phyloP scores from a whole-genome alignment of 1,140 invertebrate genomes.

The Danaus plexippus region DNA sequence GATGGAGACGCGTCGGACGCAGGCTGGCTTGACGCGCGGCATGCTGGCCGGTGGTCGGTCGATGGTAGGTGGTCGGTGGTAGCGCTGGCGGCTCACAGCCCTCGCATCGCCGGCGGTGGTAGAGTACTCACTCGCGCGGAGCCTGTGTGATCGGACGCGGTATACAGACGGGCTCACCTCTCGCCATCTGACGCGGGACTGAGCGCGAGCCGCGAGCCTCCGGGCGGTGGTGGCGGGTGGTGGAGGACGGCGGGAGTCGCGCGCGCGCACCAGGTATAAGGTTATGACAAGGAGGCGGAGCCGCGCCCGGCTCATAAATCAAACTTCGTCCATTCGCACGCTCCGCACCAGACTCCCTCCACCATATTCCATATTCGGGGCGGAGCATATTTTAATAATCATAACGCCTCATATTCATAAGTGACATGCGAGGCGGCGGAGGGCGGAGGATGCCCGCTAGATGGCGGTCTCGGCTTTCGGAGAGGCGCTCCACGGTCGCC shows the following conservation, averaged over 20 bases:
- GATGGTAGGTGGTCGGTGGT: conserved; percentile 1
- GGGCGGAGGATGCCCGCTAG: conserved; percentile 64
- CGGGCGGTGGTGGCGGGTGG: conserved; percentile 21
- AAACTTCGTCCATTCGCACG: conserved; percentile 71
- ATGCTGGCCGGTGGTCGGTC: conserved; percentile 34
- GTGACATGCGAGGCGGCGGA: conserved; percentile 50
- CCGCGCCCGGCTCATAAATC: conserved; percentile 69
- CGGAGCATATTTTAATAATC: conserved; percentile 73
- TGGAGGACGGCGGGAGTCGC: conserved; percentile 53
- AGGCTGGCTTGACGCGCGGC: conserved; percentile 68
- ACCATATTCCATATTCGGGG: conserved; percentile 71
- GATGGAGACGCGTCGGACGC: conserved; percentile 69
- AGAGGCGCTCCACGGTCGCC: conserved; percentile 23
- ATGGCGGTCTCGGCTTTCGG: conserved; percentile 59
- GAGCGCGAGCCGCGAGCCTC: conserved; percentile 38
- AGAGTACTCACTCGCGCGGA: conserved; percentile 39
- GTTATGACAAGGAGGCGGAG: conserved; percentile 71
- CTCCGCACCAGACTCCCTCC: conserved; percentile 52
- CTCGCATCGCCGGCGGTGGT: conserved; percentile 40
- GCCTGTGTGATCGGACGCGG: conserved; percentile 38
- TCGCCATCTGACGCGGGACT: conserved; percentile 68
- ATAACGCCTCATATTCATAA: conserved; percentile 73
- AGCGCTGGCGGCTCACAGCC: conserved; percentile 43
- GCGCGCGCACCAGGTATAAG: conserved; percentile 65
- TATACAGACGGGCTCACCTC: conserved; percentile 44